Base-by-base conservation (phyloP, 1,140 invertebrate genomes). In the Drosophila rufa region DNA sequence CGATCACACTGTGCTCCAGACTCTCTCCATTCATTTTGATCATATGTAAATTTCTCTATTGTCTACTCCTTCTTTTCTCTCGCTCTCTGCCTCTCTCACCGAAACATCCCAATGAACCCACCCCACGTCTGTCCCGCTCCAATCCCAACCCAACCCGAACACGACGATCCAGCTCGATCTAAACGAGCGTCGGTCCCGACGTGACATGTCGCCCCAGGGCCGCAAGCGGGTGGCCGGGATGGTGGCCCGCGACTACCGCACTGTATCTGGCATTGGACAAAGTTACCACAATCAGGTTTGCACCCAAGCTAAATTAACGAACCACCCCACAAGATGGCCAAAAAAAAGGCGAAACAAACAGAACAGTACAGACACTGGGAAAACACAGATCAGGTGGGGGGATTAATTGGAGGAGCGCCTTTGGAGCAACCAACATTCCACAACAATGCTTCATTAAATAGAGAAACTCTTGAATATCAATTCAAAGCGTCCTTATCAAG, bases 181-280 rank as follows among this genome's bases (percentile, higher is more conserved):
- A 74, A 81, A 92, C 81, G 92, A 94, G 57, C 92, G 94, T 76
- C 93, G 93, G 65, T 95, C 94, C 70, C 94, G 96, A 79, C 94
- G 96, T 79, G 96, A 97, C 85, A 96, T 96, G 95, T 96, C 96
- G 59, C 96, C 96, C 12, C 95, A 96, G 78, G 96, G 95, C 77
- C 94, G 96, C 67, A 96, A 96, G 91, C 93, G 95, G 74, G 94
- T 95, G 19, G 94, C 95, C 58, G 94, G 95, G 66, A 95, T 96
- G 94, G 93, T 94, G 73, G 92, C 94, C 77, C 93, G 94, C 62
- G 94, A 95, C 67, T 94, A 93, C 82, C 91, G 94, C 70, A 93
- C 92, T 65, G 92, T 93, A 85, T 93, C 93, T 75, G 92, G 92
- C 78, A 92, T 93, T 80, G 92, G 92, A 92, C 92, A 92, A 92